Percentiles rank a stretch among this genome's conserved stretches.
phyloP scores from a whole-genome alignment of 2,113 vertebrate species.

The Camelus dromedarius region DNA sequence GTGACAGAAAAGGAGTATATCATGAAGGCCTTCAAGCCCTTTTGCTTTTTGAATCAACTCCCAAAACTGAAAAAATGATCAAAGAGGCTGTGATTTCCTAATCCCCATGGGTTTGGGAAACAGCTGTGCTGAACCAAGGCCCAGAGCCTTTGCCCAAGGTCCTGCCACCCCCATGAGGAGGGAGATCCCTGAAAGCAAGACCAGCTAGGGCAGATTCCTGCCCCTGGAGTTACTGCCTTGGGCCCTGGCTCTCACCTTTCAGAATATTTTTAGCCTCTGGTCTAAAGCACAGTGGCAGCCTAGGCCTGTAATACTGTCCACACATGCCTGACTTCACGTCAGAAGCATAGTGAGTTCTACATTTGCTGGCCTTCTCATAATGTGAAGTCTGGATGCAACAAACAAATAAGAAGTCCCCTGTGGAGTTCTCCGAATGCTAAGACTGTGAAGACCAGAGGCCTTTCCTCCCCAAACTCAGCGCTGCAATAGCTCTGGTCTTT shows the following conservation, averaged over 20 bases:
- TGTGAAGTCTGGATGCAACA: background rate
- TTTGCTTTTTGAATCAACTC: constrained; percentile 13
- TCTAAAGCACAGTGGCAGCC: background rate
- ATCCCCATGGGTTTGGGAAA: background rate
- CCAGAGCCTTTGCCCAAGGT: background rate
- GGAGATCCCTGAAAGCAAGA: background rate
- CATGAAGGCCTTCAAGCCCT: background rate
- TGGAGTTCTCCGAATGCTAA: background rate
- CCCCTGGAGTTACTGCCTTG: background rate
- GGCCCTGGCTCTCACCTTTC: background rate
- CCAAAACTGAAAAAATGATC: constrained; percentile 27
- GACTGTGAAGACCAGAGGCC: background rate
- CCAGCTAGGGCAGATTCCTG: constrained; percentile 1
- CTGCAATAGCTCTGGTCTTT: background rate
- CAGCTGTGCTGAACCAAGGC: background rate
- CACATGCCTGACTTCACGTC: background rate
- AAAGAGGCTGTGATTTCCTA: background rate
- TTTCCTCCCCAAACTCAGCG: background rate
- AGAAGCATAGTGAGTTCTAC: background rate
- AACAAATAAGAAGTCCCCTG: too few relatives aligned
- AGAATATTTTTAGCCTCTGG: constrained; percentile 10
- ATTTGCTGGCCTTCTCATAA: background rate
- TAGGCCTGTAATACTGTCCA: background rate
- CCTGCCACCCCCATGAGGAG: background rate
- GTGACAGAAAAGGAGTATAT: background rate